Percentiles rank a stretch among this genome's conserved stretches.
phyloP scores from a whole-genome alignment of 2,888 invertebrate species.

The Magallana nippona region DNA sequence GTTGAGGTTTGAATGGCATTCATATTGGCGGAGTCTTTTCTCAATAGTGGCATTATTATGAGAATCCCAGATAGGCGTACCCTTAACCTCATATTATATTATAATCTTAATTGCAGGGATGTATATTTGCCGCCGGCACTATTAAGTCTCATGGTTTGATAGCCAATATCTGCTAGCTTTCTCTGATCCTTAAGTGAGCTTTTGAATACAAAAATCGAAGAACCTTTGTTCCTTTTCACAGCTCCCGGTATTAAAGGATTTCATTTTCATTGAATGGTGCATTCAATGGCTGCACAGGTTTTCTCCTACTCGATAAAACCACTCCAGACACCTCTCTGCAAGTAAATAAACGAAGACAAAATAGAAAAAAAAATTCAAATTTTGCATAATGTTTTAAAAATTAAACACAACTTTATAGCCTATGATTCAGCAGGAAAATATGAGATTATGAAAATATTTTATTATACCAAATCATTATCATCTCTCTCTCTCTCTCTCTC shows the following conservation, averaged over 20 bases:
- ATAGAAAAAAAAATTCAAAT: too few species aligned
- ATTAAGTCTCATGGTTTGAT: conserved; percentile 41
- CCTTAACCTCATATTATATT: conserved; percentile 21
- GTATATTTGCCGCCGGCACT: conserved; percentile 40
- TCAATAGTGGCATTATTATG: conserved; percentile 15
- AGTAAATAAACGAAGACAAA: neutral
- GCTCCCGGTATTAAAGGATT: neutral
- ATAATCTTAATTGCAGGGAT: conserved; percentile 39
- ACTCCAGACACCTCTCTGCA: neutral
- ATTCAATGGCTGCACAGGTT: conserved; percentile 18
- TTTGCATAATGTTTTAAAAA: too few species aligned
- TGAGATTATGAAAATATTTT: too few species aligned
- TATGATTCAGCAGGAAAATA: too few species aligned
- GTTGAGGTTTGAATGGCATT: neutral
- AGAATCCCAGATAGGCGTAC: conserved; percentile 4
- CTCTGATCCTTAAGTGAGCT: neutral
- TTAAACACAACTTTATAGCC: too few species aligned
- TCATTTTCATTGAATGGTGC: neutral
- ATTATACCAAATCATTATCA: too few species aligned
- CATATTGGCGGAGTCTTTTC: conserved; percentile 4
- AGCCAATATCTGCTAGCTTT: neutral
- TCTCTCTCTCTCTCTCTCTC: too few species aligned
- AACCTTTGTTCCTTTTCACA: conserved; percentile 6
- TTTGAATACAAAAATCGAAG: neutral
- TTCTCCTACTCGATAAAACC: neutral